Conservation (phyloP, 2,888 invertebrate genomes). For the Macrophya annulata region DNA sequence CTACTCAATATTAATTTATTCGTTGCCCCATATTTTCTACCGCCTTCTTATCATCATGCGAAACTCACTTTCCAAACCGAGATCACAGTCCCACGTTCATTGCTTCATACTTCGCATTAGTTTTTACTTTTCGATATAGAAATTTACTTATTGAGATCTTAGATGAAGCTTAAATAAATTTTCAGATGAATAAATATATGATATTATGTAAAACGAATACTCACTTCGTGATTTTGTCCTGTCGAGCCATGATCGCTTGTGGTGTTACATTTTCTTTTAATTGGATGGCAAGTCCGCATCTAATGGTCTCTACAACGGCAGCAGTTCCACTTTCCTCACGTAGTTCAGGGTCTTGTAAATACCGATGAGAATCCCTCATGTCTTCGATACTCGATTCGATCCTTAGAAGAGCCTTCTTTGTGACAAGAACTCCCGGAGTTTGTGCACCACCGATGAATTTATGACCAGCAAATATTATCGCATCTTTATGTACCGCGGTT, state of each 20-base stretch:
- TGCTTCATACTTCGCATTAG: too few relatives aligned
- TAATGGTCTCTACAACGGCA: conserved; percentile 90
- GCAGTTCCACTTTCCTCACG: conserved; percentile 90
- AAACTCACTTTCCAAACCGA: not conserved
- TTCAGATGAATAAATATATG: too few relatives aligned
- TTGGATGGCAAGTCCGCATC: conserved; percentile 93
- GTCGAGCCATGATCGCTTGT: conserved; percentile 86
- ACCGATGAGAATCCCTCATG: conserved; percentile 76
- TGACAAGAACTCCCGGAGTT: conserved; percentile 86
- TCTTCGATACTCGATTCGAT: conserved; percentile 76
- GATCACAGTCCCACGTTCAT: not conserved
- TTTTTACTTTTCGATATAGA: not conserved
- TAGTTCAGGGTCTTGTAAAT: conserved; percentile 82
- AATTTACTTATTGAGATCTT: not conserved
- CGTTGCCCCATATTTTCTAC: not conserved
- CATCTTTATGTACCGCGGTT: conserved; percentile 91
- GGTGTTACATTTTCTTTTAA: conserved; percentile 91
- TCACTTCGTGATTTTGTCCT: conserved; percentile 89
- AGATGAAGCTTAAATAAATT: not conserved
- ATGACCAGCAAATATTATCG: conserved; percentile 93
- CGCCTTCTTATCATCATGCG: not conserved
- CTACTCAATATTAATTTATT: not conserved
- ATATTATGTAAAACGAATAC: conserved; percentile 65
- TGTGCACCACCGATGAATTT: conserved; percentile 96
- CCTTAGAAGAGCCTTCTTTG: conserved; percentile 81